A percentile compares a stretch with the other conserved stretches of the same genome.
phyloP scores from a whole-genome alignment of 2,113 vertebrate genomes.

The Potamarius usumacintae region DNA sequence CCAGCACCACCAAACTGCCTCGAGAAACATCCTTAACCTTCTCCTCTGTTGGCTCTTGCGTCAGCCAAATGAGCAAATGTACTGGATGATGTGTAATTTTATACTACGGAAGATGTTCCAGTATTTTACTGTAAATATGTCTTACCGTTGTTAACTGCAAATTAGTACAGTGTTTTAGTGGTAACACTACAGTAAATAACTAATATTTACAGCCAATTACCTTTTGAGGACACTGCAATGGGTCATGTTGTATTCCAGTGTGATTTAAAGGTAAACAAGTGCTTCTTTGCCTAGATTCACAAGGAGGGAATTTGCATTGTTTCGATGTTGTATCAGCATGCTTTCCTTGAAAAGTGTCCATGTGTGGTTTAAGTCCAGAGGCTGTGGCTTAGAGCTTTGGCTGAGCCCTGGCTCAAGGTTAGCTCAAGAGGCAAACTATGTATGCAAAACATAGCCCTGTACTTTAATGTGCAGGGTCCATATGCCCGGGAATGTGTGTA shows the following conservation, averaged over 20 bases:
- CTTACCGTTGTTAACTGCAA: background rate
- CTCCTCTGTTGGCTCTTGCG: background rate
- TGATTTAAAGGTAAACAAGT: background rate
- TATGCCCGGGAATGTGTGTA: slow-evolving; percentile 54
- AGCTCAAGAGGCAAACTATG: slow-evolving; percentile 54
- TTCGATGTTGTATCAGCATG: background rate
- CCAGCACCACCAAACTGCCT: background rate
- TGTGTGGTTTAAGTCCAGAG: slow-evolving; percentile 6
- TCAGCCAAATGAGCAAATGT: background rate
- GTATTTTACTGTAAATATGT: background rate
- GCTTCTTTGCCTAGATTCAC: background rate
- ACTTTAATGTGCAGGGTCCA: slow-evolving; percentile 58
- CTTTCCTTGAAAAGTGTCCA: background rate
- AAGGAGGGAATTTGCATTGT: background rate
- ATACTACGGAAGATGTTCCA: background rate
- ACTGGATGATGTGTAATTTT: background rate
- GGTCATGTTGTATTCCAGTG: background rate
- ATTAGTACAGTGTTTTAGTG: background rate
- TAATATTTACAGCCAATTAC: background rate
- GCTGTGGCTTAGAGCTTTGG: slow-evolving; percentile 6
- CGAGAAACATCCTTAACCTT: background rate
- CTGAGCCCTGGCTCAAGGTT: slow-evolving; percentile 57
- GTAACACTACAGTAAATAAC: background rate
- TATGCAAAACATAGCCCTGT: slow-evolving; percentile 45
- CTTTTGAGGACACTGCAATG: background rate